A percentile compares a stretch with the other conserved stretches of the same genome.
These are phyloP conservation scores for Tricholauxania praeusta DNA, from an alignment of 2,888 invertebrate species.

Conservation along the genomic window DNA sequence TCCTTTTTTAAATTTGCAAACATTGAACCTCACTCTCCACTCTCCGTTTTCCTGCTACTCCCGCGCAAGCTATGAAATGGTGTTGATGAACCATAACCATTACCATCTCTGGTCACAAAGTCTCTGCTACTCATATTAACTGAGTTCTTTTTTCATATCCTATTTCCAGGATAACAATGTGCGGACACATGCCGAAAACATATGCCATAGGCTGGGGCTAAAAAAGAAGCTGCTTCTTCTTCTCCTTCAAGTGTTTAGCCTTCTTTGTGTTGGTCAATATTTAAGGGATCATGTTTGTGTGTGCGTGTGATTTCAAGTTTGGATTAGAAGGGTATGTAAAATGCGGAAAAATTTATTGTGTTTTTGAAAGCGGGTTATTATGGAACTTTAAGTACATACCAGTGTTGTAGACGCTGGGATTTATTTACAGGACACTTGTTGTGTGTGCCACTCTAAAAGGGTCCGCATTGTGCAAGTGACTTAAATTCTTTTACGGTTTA, in stretches of 20 bases:
- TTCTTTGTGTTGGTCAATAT: conserved; percentile 25
- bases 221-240: conserved; percentile 8
- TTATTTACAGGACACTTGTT: conserved; percentile 20
- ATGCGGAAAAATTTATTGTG: conserved; percentile 15
- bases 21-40: conserved; percentile 1
- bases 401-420: conserved; percentile 1
- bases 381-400: conserved; percentile 1
- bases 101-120: conserved; percentile 13
- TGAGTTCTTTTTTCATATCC: not conserved
- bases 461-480: conserved; percentile 11
- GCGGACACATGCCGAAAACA: conserved; percentile 34
- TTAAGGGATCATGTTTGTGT: conserved; percentile 25
- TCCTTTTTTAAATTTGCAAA: conserved; percentile 30
- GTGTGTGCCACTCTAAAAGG: conserved; percentile 2
- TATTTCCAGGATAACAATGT: not conserved
- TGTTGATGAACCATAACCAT: not conserved
- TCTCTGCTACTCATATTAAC: not conserved
- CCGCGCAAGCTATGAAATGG: not conserved
- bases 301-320: not conserved
- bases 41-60: not conserved
- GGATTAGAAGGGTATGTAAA: not conserved
- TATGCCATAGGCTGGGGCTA: conserved; percentile 22
- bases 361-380: conserved; percentile 27
- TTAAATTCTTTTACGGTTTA: not conserved
- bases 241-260: conserved; percentile 28